Percentiles rank a stretch among this genome's conserved stretches.
Conservation (phyloP, 2,888 invertebrate genomes). For the Brachyopa scutellaris region DNA sequence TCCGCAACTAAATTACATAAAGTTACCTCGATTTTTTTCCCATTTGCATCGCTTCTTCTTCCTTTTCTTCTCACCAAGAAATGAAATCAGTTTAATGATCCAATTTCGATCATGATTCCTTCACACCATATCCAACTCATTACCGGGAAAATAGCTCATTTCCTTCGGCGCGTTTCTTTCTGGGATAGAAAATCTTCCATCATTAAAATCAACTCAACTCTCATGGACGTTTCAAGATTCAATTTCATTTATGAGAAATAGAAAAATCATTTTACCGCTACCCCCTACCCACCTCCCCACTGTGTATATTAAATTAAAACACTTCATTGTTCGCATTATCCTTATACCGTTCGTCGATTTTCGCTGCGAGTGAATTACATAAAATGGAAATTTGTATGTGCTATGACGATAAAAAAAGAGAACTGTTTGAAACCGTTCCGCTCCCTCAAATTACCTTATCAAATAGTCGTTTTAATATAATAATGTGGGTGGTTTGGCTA, state of each 20-base stretch:
- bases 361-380: conserved; percentile 34
- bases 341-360: conserved; percentile 4
- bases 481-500: background rate
- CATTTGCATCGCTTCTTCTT: conserved; percentile 4
- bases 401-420: background rate
- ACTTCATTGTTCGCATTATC: conserved; percentile 59
- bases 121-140: conserved; percentile 55
- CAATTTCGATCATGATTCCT: conserved; percentile 60
- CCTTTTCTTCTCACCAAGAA: background rate
- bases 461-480: conserved; percentile 52
- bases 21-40: conserved; percentile 36
- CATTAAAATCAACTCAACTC: conserved; percentile 50
- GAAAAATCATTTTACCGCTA: conserved; percentile 47
- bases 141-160: conserved; percentile 64
- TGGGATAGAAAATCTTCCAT: conserved; percentile 24
- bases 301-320: conserved; percentile 56
- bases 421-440: background rate
- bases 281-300: too few relatives aligned
- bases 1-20: conserved; percentile 36
- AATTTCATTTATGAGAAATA: conserved; percentile 54
- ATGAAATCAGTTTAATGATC: conserved; percentile 64
- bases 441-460: conserved; percentile 49
- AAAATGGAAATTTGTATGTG: conserved; percentile 47
- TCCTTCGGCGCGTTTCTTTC: conserved; percentile 22
- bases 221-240: conserved; percentile 46